Percentiles rank a stretch among this genome's conserved stretches.
phyloP scores from a whole-genome alignment of 2,113 vertebrate genomes.

The Eptatretus burgeri region DNA sequence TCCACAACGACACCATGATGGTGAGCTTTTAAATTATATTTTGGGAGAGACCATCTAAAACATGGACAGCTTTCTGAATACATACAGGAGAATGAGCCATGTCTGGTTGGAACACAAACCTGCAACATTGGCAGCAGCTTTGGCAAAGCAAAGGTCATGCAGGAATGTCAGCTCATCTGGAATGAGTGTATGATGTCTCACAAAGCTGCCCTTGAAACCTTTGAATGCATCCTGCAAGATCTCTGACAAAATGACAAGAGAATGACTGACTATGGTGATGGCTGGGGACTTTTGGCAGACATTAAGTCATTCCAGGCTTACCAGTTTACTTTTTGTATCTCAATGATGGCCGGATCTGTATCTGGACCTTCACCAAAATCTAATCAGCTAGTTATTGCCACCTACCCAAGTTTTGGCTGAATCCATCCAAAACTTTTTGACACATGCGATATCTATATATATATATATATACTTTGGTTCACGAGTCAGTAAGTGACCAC shows the following conservation, averaged over 20 bases:
- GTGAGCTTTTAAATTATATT: no score
- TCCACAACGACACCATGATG: neutral
- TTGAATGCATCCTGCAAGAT: neutral
- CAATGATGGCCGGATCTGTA: no score
- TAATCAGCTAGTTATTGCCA: no score
- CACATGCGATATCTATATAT: no score
- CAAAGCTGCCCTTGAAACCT: neutral
- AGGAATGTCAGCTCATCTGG: neutral
- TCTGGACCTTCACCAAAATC: no score
- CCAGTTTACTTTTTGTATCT: no score
- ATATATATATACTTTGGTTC: no score
- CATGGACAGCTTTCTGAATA: neutral
- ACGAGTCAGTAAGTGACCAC: no score
- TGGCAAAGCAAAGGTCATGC: slow-evolving; percentile 1
- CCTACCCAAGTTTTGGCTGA: no score
- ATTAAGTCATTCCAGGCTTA: neutral
- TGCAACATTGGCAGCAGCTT: neutral
- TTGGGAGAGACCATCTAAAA: neutral
- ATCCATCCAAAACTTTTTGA: no score
- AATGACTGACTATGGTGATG: neutral
- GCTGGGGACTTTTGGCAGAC: neutral
- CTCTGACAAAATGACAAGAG: neutral
- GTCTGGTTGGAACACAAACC: slow-evolving; percentile 1
- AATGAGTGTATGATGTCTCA: neutral
- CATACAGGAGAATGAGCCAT: neutral